Evolutionary conservation across 1,140 invertebrate genomes (phyloP).

Genomic region (Conus ventricosus): DNA sequence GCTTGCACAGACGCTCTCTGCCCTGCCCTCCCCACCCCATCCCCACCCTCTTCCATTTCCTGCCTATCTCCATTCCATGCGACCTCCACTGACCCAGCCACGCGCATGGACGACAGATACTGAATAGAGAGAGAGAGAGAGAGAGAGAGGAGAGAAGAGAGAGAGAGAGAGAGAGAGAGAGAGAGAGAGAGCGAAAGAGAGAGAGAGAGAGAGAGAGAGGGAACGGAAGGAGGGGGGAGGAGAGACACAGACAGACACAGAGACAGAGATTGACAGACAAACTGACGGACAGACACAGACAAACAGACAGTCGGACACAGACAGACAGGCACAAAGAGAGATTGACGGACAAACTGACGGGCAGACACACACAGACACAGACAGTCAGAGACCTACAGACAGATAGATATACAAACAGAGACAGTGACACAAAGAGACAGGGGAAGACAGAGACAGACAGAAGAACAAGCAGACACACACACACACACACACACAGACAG

Average conservation of each 20-base stretch:
- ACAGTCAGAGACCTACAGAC: background rate
- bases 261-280: background rate
- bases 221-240: background rate
- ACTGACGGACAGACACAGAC: background rate
- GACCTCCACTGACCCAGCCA: no score
- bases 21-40: no score
- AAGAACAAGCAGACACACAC: background rate
- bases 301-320: background rate
- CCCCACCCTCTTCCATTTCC: no score
- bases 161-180: no score
- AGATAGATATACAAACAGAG: background rate
- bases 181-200: no score
- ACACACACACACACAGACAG: background rate
- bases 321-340: background rate
- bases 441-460: background rate
- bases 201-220: no score
- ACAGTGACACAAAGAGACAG: background rate
- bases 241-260: background rate
- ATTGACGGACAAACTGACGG: background rate
- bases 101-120: no score
- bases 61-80: no score
- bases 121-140: no score
- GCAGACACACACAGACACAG: background rate
- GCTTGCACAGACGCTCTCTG: no score
- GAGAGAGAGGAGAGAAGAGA: background rate